These are phyloP conservation scores for Capitulum mitella DNA, from an alignment of 2,888 invertebrate species.

Conservation along the genomic window DNA sequence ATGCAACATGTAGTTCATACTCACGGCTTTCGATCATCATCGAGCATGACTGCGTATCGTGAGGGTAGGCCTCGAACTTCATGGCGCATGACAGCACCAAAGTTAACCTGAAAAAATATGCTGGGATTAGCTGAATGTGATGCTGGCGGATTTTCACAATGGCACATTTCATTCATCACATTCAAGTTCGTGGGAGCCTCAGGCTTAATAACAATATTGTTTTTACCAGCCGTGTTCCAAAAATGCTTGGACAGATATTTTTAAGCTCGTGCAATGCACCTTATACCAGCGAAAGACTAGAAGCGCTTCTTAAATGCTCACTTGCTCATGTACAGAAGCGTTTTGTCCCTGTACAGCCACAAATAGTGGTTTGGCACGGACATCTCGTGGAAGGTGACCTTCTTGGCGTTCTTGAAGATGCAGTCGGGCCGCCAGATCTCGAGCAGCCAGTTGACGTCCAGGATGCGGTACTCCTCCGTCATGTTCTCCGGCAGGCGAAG, in stretches of 20 bases:
- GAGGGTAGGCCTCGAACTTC: slow-evolving; percentile 89
- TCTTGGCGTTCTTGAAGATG: slow-evolving; percentile 89
- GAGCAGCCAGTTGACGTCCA: slow-evolving; percentile 47
- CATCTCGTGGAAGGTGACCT: slow-evolving; percentile 88
- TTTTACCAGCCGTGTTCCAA: too few species aligned
- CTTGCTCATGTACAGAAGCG: slow-evolving; percentile 87
- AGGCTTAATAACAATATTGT: too few species aligned
- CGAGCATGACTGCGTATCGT: slow-evolving; percentile 86
- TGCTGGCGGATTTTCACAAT: too few species aligned
- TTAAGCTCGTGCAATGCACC: too few species aligned
- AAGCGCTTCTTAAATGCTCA: too few species aligned
- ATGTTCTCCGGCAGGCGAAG: slow-evolving; percentile 84
- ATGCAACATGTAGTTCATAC: too few species aligned
- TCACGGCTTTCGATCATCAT: slow-evolving; percentile 92
- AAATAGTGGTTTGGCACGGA: slow-evolving; percentile 88
- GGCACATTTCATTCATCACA: too few species aligned
- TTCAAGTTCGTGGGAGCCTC: too few species aligned
- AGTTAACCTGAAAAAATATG: slow-evolving; percentile 57
- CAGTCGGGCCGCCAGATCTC: slow-evolving; percentile 88
- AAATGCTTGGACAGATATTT: too few species aligned
- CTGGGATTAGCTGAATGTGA: too few species aligned
- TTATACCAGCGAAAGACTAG: too few species aligned
- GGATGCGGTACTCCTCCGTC: slow-evolving; percentile 69
- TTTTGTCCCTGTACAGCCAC: slow-evolving; percentile 86
- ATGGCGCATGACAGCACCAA: slow-evolving; percentile 85